phyloP scores from a whole-genome alignment of 2,113 vertebrate species.

The Ellobius talpinus region DNA sequence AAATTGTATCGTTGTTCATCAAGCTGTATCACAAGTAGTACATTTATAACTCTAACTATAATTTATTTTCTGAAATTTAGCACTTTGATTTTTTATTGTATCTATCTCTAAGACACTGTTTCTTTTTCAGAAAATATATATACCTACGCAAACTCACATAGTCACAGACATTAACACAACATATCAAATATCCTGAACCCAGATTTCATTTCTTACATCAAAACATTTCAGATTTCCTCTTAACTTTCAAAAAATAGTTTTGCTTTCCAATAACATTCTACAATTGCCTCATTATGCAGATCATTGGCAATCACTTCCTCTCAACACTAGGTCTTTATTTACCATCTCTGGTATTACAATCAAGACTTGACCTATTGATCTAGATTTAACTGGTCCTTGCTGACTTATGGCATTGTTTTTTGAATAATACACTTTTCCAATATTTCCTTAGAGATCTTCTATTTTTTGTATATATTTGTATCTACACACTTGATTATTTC shows the following conservation, averaged over 20 bases:
- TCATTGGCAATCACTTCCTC: accelerated
- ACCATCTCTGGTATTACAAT: background rate
- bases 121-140: background rate
- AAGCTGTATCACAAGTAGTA: background rate
- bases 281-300: background rate
- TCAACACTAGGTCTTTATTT: background rate
- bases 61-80: background rate
- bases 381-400: too few relatives aligned
- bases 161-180: background rate
- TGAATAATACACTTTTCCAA: background rate
- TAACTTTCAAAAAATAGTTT: background rate
- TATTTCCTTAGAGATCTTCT: background rate
- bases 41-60: background rate
- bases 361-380: background rate
- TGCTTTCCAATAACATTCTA: background rate
- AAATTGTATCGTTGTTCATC: background rate
- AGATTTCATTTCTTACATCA: background rate
- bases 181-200: background rate
- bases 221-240: background rate
- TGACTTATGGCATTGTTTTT: background rate
- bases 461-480: background rate
- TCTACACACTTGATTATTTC: background rate
- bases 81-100: background rate
- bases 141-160: too few relatives aligned
- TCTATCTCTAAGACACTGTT: background rate